Evolutionary conservation across 2,888 invertebrate genomes (phyloP).

Genomic region (Protophormia terraenovae): DNA sequence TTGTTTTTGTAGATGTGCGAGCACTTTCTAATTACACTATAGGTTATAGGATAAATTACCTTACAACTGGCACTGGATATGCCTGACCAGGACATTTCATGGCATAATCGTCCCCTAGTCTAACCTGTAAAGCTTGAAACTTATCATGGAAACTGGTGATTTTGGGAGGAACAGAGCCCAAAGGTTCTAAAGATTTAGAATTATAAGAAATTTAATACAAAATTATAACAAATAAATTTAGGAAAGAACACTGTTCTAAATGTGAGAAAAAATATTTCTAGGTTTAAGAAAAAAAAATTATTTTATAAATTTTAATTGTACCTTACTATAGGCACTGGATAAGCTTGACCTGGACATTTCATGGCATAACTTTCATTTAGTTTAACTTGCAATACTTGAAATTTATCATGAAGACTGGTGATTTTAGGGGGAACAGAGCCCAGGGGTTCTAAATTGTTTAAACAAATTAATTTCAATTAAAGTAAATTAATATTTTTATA

Average conservation of each 20-base stretch:
- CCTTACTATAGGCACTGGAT: conserved; percentile 88
- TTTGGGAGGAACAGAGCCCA: conserved; percentile 84
- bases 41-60: conserved; percentile 16
- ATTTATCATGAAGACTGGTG: conserved; percentile 82
- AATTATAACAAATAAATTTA: not conserved
- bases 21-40: too few species aligned
- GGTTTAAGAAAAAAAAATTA: not conserved
- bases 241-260: not conserved
- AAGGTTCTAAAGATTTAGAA: conserved; percentile 80
- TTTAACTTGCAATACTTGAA: conserved; percentile 81
- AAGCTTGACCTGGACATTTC: conserved; percentile 89
- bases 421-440: conserved; percentile 85
- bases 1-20: too few species aligned
- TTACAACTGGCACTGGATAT: conserved; percentile 87
- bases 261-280: not conserved
- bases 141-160: conserved; percentile 83
- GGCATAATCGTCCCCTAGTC: conserved; percentile 83
- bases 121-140: conserved; percentile 80
- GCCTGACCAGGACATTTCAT: conserved; percentile 89
- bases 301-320: conserved; percentile 57
- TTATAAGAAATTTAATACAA: not conserved
- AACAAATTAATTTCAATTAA: not conserved
- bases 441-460: conserved; percentile 80
- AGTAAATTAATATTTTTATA: not conserved
- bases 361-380: conserved; percentile 83